Percentiles rank a stretch among this genome's conserved stretches.
These are phyloP conservation scores for Saguinus midas DNA, from an alignment of 2,113 vertebrate species.

Conservation along the genomic window DNA sequence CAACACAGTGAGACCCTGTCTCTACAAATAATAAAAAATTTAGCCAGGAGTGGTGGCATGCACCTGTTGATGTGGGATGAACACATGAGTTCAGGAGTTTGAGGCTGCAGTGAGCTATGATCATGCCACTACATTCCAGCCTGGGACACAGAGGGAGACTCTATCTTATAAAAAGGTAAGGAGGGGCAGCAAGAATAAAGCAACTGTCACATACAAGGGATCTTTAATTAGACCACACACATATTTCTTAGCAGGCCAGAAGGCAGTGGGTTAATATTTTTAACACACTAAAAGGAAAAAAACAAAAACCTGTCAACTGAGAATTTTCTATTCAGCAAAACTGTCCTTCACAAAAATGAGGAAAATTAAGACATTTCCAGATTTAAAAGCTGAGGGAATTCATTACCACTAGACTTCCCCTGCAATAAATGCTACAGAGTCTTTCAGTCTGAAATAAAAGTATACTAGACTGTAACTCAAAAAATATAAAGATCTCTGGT, in stretches of 20 bases:
- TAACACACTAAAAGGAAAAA: neutral
- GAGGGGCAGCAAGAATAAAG: neutral
- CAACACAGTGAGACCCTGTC: too few relatives aligned
- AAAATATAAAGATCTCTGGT: neutral
- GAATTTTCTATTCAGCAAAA: neutral
- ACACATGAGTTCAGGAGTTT: too few relatives aligned
- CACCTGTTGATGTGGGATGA: too few relatives aligned
- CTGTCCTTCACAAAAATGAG: neutral
- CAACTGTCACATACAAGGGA: neutral
- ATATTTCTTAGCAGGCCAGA: neutral
- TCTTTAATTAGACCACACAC: neutral
- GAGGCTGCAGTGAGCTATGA: too few relatives aligned
- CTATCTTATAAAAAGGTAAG: too few relatives aligned
- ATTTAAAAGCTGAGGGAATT: neutral
- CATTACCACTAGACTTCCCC: neutral
- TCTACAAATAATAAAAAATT: too few relatives aligned
- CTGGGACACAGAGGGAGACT: too few relatives aligned
- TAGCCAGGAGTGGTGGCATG: too few relatives aligned
- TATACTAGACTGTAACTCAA: neutral
- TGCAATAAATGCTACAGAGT: neutral
- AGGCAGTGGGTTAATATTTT: neutral
- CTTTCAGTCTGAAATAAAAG: neutral
- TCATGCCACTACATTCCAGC: too few relatives aligned
- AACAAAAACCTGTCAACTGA: neutral
- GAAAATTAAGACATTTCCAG: neutral